Percentiles rank a stretch among this genome's conserved stretches.
phyloP scores from a whole-genome alignment of 2,888 invertebrate species.

The Scotopteryx bipunctaria region DNA sequence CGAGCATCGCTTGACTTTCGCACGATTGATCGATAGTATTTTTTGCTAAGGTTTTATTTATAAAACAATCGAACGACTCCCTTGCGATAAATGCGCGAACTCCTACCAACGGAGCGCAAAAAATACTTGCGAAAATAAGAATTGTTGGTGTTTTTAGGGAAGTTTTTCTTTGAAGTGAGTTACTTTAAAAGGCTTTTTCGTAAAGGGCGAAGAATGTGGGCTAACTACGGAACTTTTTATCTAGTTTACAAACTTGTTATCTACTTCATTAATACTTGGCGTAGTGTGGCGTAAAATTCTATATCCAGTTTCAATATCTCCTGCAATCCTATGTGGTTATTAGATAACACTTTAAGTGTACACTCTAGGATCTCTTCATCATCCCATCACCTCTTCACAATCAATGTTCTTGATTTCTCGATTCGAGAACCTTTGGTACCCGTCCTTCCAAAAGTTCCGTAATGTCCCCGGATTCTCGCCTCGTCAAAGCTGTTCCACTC shows the following conservation, averaged over 20 bases:
- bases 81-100: constrained; percentile 70
- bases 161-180: constrained; percentile 24
- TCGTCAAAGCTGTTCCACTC: constrained; percentile 40
- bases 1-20: constrained; percentile 75
- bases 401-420: constrained; percentile 7
- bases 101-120: constrained; percentile 63
- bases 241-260: too few relatives aligned
- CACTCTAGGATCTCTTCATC: too few relatives aligned
- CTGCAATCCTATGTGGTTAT: too few relatives aligned
- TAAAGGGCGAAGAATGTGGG: constrained; percentile 12
- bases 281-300: too few relatives aligned
- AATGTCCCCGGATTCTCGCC: constrained; percentile 59
- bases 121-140: constrained; percentile 45
- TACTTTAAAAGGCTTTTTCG: constrained; percentile 26
- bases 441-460: constrained; percentile 49
- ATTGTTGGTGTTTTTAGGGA: constrained; percentile 21
- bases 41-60: constrained; percentile 80
- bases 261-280: too few relatives aligned
- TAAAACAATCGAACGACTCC: constrained; percentile 80
- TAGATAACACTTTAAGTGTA: too few relatives aligned
- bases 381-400: too few relatives aligned
- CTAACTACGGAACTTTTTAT: not conserved
- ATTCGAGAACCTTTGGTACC: constrained; percentile 47
- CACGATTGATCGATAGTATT: constrained; percentile 83
- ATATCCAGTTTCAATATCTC: too few relatives aligned